These are phyloP conservation scores for Alectoris magna DNA, from an alignment of 2,797 vertebrate species.

Conservation along the genomic window DNA sequence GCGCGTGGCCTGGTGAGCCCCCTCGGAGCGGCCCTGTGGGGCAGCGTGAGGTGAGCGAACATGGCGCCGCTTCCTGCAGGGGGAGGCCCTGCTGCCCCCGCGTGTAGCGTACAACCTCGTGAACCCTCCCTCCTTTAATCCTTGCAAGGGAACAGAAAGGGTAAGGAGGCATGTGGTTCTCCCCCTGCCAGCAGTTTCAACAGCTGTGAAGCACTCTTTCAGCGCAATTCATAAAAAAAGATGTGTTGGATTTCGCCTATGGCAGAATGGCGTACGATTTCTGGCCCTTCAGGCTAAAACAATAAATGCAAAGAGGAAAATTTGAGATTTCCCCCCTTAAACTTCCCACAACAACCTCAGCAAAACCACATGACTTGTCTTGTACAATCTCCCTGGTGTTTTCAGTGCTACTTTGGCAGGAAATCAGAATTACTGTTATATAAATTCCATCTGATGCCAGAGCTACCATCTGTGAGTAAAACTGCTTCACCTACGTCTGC, in stretches of 20 bases:
- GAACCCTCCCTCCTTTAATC: constrained; percentile 77
- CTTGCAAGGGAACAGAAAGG: constrained; percentile 74
- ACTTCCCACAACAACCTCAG: constrained; percentile 86
- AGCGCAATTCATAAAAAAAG: constrained; percentile 76
- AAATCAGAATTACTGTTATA: constrained; percentile 92
- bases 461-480: constrained; percentile 90
- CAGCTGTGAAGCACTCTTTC: constrained; percentile 81
- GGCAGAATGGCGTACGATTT: constrained; percentile 79
- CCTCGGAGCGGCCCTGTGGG: neutral
- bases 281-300: constrained; percentile 85
- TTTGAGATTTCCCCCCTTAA: constrained; percentile 80
- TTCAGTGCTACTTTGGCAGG: constrained; percentile 88
- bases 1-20: neutral
- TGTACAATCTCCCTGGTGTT: constrained; percentile 86
- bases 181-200: constrained; percentile 74
- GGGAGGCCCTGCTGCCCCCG: constrained; percentile 52
- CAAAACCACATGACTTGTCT: constrained; percentile 85
- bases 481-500: constrained; percentile 89
- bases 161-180: constrained; percentile 76
- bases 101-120: constrained; percentile 74
- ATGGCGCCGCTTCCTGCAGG: constrained; percentile 51
- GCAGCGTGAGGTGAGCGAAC: constrained; percentile 33
- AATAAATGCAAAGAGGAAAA: constrained; percentile 81
- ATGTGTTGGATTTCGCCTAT: constrained; percentile 80
- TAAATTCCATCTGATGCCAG: constrained; percentile 94